These are phyloP conservation scores for Caenorhabditis brenneri DNA, from an alignment of 1,140 invertebrate species.

Conservation along the genomic window DNA sequence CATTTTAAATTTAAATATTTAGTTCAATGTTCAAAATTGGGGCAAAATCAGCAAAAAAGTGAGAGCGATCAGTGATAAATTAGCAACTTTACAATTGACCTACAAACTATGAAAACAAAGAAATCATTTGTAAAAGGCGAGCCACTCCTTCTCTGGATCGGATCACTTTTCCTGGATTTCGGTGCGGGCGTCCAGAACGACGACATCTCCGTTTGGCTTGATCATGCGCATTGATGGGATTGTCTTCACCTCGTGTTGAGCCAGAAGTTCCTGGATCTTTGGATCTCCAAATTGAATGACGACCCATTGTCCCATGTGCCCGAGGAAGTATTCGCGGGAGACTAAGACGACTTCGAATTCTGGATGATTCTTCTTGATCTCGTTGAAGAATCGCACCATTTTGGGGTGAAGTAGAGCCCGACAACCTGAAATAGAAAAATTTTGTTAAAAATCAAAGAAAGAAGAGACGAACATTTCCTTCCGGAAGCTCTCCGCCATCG, in stretches of 20 bases:
- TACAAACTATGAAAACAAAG: slow-evolving; percentile 48
- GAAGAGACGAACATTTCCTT: not conserved
- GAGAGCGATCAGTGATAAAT: slow-evolving; percentile 54
- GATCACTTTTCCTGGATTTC: slow-evolving; percentile 59
- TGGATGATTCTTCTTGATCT: not conserved
- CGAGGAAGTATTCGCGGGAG: slow-evolving; percentile 70
- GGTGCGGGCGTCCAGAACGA: slow-evolving; percentile 77
- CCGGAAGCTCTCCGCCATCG: not conserved
- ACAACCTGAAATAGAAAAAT: not conserved
- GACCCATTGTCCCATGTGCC: slow-evolving; percentile 71
- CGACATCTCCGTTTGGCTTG: slow-evolving; percentile 75
- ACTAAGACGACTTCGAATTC: slow-evolving; percentile 70
- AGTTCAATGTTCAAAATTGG: not conserved
- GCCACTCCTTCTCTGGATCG: slow-evolving; percentile 28
- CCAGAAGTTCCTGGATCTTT: slow-evolving; percentile 73
- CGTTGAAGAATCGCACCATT: slow-evolving; percentile 59
- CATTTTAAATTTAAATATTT: too few species aligned
- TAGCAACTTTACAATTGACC: slow-evolving; percentile 52
- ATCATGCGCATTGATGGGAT: slow-evolving; percentile 80
- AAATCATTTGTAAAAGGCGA: slow-evolving; percentile 56
- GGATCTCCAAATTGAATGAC: slow-evolving; percentile 60
- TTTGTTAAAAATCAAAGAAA: too few species aligned
- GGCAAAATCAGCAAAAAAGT: slow-evolving; percentile 4
- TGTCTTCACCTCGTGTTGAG: slow-evolving; percentile 78
- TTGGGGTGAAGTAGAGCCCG: slow-evolving; percentile 73